Evolutionary conservation across 2,888 invertebrate genomes (phyloP).

Genomic region (Trachelus tabidus): DNA sequence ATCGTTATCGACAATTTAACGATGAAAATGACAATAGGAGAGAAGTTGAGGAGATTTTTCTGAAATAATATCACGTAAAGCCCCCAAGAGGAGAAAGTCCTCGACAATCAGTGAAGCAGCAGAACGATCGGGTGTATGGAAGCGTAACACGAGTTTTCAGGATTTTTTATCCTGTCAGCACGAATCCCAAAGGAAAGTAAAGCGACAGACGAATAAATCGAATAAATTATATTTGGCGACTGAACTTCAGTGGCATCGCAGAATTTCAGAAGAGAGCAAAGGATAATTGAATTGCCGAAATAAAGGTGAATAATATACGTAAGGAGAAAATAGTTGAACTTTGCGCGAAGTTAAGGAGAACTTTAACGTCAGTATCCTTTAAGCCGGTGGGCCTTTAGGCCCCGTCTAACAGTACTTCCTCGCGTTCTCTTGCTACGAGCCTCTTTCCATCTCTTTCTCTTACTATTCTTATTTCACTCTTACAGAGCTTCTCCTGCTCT

Average conservation of each 20-base stretch:
- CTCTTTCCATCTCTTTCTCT: slow-evolving; percentile 1
- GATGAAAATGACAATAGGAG: not conserved
- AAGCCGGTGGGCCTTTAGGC: slow-evolving; percentile 31
- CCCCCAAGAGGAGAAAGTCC: not conserved
- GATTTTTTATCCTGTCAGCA: not conserved
- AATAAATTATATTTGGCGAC: not conserved
- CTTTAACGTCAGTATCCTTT: slow-evolving; percentile 1
- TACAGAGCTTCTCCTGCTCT: not conserved
- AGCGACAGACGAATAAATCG: not conserved
- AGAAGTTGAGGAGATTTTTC: not conserved
- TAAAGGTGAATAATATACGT: not conserved
- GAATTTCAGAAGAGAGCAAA: not conserved
- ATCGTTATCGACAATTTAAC: not conserved
- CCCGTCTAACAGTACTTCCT: slow-evolving; percentile 52
- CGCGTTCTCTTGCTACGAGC: slow-evolving; percentile 38
- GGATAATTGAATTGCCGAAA: not conserved
- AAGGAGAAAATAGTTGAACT: not conserved
- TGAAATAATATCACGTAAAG: not conserved
- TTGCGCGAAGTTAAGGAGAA: not conserved
- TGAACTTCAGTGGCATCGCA: not conserved
- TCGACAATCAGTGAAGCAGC: not conserved
- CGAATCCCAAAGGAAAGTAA: not conserved
- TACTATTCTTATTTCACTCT: not conserved
- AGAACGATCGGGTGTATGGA: not conserved
- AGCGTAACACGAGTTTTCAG: not conserved